Evolutionary conservation across 2,888 invertebrate genomes (phyloP).

Genomic region (Deilephila elpenor): DNA sequence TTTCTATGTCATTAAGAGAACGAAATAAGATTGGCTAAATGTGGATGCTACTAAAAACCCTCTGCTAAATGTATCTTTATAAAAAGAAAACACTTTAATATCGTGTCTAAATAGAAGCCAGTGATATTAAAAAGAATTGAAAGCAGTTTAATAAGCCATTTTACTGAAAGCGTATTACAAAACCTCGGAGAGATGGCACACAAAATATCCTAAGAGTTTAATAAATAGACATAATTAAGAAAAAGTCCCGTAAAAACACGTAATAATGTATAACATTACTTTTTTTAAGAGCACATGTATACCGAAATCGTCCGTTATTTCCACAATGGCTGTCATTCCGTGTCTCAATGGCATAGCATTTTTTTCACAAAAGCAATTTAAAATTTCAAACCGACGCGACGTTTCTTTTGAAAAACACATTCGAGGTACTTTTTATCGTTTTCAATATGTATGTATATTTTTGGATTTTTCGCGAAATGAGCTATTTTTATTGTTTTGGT

Average conservation of each 20-base stretch:
- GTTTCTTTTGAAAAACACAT: not conserved
- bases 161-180: not conserved
- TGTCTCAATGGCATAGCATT: conserved; percentile 5
- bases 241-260: conserved; percentile 16
- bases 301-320: conserved; percentile 14
- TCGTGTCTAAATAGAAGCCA: not conserved
- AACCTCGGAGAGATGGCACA: not conserved
- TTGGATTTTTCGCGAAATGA: not conserved
- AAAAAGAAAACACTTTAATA: not conserved
- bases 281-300: conserved; percentile 15
- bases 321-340: conserved; percentile 18
- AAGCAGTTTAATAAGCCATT: conserved; percentile 9
- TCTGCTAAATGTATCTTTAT: too few relatives aligned
- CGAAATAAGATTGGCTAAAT: too few relatives aligned
- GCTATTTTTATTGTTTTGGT: not conserved
- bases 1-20: too few relatives aligned
- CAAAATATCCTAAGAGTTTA: conserved; percentile 7
- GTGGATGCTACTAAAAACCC: too few relatives aligned
- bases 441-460: conserved; percentile 20
- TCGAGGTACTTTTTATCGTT: not conserved
- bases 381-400: not conserved
- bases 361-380: not conserved
- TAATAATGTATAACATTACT: conserved; percentile 23
- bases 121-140: not conserved
- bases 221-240: conserved; percentile 22